phyloP scores from a whole-genome alignment of 2,888 invertebrate genomes.

The Oscheius sp. region DNA sequence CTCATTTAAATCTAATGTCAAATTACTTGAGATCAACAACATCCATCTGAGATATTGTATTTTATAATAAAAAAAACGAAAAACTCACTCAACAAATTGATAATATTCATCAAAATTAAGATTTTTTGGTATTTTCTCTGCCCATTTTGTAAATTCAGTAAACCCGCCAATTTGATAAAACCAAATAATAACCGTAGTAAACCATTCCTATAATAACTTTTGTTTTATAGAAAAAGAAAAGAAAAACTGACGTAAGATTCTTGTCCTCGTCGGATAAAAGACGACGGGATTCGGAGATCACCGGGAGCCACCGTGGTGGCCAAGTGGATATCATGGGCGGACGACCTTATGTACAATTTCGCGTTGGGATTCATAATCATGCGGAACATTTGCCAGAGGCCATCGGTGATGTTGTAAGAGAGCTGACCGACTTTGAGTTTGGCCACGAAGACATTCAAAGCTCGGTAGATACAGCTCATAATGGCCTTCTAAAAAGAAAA shows the following conservation, averaged over 20 bases:
- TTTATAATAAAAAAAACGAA: neutral
- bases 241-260: neutral
- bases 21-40: neutral
- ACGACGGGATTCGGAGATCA: conserved; percentile 7
- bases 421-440: neutral
- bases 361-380: neutral
- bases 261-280: neutral
- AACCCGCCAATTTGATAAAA: neutral
- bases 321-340: neutral
- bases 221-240: neutral
- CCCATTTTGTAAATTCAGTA: neutral
- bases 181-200: conserved; percentile 5
- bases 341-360: conserved; percentile 7
- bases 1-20: neutral
- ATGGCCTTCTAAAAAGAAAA: conserved; percentile 1
- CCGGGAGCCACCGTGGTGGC: conserved; percentile 1
- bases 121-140: neutral
- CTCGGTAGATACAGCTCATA: conserved; percentile 22
- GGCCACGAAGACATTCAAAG: conserved; percentile 13
- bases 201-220: neutral
- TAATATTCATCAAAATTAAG: neutral
- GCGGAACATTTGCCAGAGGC: conserved; percentile 6
- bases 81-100: neutral
- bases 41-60: neutral
- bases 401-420: no score